These are phyloP conservation scores for Avahi laniger DNA, from an alignment of 2,797 vertebrate species.

Conservation along the genomic window DNA sequence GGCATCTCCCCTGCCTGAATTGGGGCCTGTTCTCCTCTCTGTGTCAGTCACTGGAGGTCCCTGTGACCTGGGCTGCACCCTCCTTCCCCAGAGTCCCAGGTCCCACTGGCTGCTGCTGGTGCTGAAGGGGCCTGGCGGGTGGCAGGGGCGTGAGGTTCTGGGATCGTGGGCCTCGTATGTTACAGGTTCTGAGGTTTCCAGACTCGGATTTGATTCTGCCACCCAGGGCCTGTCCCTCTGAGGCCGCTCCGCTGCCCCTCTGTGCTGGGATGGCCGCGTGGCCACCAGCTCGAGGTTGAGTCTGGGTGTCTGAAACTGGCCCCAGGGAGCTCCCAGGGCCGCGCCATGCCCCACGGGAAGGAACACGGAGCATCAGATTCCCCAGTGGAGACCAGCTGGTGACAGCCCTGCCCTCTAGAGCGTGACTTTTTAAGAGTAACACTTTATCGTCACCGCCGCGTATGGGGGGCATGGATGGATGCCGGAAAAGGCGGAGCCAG, in stretches of 20 bases:
- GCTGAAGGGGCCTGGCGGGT: fast-evolving
- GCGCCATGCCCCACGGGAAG: fast-evolving
- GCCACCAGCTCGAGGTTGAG: neutral
- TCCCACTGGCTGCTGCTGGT: fast-evolving
- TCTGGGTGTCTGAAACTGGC: neutral
- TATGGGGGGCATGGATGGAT: neutral
- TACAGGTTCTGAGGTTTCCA: neutral
- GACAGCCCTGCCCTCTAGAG: neutral
- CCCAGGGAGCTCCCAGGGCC: neutral
- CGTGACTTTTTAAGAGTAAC: neutral
- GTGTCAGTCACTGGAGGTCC: neutral
- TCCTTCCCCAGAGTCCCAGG: neutral
- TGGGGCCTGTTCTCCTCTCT: neutral
- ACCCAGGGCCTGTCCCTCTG: no score
- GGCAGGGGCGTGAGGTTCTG: neutral
- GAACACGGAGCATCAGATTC: neutral
- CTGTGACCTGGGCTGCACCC: fast-evolving
- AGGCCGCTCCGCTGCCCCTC: neutral
- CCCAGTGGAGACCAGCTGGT: neutral
- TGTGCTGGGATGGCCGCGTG: neutral
- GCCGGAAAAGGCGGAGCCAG: neutral
- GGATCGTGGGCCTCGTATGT: fast-evolving
- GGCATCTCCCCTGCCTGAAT: neutral
- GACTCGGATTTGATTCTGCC: fast-evolving
- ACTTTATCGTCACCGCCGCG: fast-evolving